These are phyloP conservation scores for Catharus fuscescens DNA, from an alignment of 2,113 vertebrate species.

Conservation along the genomic window DNA sequence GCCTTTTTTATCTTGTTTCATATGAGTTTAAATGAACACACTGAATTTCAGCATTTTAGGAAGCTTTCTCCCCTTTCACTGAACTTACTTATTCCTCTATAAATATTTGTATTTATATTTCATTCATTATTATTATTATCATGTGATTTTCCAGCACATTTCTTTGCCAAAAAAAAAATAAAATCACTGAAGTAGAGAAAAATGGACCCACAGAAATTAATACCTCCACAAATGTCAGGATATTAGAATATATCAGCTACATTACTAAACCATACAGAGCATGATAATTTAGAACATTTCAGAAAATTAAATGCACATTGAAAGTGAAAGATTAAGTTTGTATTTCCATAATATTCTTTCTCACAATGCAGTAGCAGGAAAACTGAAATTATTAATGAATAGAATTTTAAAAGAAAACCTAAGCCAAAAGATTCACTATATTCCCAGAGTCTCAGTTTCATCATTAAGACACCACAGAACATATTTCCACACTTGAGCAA, in stretches of 20 bases:
- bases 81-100: not conserved
- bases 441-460: not conserved
- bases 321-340: not conserved
- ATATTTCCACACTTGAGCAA: not conserved
- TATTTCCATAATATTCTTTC: not conserved
- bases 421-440: not conserved
- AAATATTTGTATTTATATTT: not conserved
- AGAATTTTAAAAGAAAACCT: not conserved
- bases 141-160: not conserved
- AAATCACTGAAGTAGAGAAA: not conserved
- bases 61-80: not conserved
- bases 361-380: not conserved
- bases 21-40: not conserved
- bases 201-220: not conserved
- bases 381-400: not conserved
- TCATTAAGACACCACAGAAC: not conserved
- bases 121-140: not conserved
- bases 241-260: not conserved
- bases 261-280: not conserved
- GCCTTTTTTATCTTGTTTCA: not conserved
- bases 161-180: not conserved
- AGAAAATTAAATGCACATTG: not conserved
- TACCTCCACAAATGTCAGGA: not conserved
- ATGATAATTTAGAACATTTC: not conserved
- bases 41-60: not conserved